phyloP scores from a whole-genome alignment of 2,797 vertebrate genomes.

The Xenentodon cancila region DNA sequence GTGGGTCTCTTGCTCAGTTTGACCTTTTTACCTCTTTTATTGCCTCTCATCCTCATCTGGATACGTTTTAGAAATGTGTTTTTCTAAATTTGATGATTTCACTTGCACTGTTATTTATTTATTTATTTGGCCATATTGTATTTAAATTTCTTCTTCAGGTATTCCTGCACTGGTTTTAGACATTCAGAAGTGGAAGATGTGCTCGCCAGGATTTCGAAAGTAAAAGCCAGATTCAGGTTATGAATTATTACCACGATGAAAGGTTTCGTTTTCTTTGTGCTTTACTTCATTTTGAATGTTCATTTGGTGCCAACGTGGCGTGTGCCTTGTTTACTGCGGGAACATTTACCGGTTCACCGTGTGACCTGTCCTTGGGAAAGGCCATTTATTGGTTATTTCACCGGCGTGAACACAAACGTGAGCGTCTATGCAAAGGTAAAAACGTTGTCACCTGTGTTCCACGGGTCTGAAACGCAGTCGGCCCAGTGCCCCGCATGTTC shows the following conservation, averaged over 20 bases:
- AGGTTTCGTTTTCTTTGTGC: not conserved
- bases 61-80: not conserved
- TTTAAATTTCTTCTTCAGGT: slow-evolving; percentile 21
- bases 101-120: slow-evolving; percentile 53
- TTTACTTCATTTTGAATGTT: slow-evolving; percentile 12
- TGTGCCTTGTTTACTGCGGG: slow-evolving; percentile 33
- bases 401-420: accelerated
- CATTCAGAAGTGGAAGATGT: not conserved
- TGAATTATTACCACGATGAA: not conserved
- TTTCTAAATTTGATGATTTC: slow-evolving; percentile 12
- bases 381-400: not conserved
- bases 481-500: no score
- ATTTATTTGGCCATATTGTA: slow-evolving; percentile 44
- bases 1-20: no score
- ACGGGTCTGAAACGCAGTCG: no score
- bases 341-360: slow-evolving; percentile 5
- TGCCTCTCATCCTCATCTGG: no score
- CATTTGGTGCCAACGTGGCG: slow-evolving; percentile 15
- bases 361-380: not conserved
- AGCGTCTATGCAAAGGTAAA: slow-evolving; percentile 43
- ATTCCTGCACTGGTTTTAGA: slow-evolving; percentile 23
- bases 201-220: not conserved
- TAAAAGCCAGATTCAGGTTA: not conserved
- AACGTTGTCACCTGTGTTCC: no score
- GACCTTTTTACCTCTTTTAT: no score